phyloP scores from a whole-genome alignment of 2,797 vertebrate genomes.

The Clamator glandarius region DNA sequence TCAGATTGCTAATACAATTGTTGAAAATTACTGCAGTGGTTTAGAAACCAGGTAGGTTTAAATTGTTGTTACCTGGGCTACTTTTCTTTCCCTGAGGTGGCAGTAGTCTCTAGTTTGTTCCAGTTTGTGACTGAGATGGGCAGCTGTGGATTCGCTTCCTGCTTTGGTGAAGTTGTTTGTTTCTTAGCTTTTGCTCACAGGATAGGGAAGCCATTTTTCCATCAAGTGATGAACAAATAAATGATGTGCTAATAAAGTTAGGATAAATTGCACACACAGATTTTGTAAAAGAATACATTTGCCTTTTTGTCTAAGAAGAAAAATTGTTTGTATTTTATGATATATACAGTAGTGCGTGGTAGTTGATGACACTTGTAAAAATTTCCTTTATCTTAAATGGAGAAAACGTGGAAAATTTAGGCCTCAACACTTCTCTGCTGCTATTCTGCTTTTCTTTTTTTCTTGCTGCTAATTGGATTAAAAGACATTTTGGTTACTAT shows the following conservation, averaged over 20 bases:
- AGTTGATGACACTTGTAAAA: not conserved
- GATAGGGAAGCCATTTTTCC: not conserved
- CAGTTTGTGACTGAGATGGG: rapidly evolving
- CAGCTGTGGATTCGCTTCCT: not conserved
- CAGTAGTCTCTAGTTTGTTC: not conserved
- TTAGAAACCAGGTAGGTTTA: not conserved
- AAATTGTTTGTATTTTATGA: not conserved
- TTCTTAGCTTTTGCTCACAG: not conserved
- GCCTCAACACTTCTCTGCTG: constrained; percentile 45
- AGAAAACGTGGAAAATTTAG: not conserved
- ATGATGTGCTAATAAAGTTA: not conserved
- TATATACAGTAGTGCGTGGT: not conserved
- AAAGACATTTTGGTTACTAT: constrained; percentile 75
- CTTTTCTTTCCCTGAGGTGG: not conserved
- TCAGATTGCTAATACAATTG: not conserved
- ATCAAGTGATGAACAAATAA: not conserved
- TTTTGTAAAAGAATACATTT: not conserved
- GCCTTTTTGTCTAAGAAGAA: not conserved
- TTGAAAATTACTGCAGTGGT: not conserved
- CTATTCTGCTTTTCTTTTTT: constrained; percentile 76
- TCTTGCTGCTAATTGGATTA: constrained; percentile 80
- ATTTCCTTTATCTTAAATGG: not conserved
- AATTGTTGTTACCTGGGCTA: not conserved
- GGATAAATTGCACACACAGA: not conserved
- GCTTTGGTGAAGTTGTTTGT: not conserved